Evolutionary conservation across 1,140 invertebrate genomes (phyloP), one percentile per base, ranked within the genome.

Genomic region (Leptinotarsa texana): DNA sequence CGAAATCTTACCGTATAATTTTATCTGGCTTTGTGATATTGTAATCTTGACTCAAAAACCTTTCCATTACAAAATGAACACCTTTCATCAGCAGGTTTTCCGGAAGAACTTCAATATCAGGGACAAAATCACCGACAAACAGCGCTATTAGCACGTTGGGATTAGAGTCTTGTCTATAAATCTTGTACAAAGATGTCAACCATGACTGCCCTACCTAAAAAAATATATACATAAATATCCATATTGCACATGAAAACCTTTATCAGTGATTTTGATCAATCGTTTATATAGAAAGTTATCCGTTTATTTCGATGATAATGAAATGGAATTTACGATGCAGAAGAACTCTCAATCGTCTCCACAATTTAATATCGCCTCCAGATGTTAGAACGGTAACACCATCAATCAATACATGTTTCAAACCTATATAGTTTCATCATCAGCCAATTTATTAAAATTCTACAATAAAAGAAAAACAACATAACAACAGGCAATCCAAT

Each of bases 111-210:
- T 91, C 89, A 83, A 89, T 86, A 74, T 83, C 80, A 68, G 86
- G 74, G n/a, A 89, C 88, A 69, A 87, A 84, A 62, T 84, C 81
- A 27, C 89, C 89, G 71, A 86, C 86, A 47, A 89, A 77, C 88
- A 89, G 90, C 21, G 84, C 89, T 83, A 88, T 81, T 18, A 91
- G 79, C 24, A 89, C 80, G 77, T 88, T 86, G 51, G 86, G 83
- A 57, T 57, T 57, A 57, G 85, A 81, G n/a, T n/a, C 51, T 57
- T 57, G 51, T 18, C 0, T 13, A 18, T 57, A 57, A 18, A 18
- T 18, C 51, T 18, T 15, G 51, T n/a, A 18, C 51, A 57, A 17
- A 5, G 51, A 57, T 17, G 51, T 57, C 15, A 57, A 17, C 51
- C 51, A 57, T 18, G 51, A 57, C 51, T 57, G 51, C 5, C 51